phyloP scores from a whole-genome alignment of 2,888 invertebrate genomes.

The Atethmia centrago region DNA sequence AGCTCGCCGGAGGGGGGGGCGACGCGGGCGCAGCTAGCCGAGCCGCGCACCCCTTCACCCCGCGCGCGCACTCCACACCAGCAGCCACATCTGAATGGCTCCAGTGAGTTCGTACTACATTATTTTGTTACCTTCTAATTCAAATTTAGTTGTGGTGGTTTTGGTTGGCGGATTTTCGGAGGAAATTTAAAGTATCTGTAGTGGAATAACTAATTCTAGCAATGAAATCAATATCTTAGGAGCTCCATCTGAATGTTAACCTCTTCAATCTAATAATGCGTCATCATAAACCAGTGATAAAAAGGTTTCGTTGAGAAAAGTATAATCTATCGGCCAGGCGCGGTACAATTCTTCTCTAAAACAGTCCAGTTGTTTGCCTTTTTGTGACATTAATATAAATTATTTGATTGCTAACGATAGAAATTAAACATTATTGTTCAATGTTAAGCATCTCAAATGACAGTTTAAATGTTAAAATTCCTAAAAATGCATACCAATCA shows the following conservation, averaged over 20 bases:
- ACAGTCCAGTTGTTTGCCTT: background rate
- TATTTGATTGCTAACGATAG: background rate
- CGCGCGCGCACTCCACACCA: slow-evolving; percentile 83
- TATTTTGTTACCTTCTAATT: slow-evolving; percentile 47
- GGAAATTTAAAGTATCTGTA: background rate
- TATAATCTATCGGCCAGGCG: too few relatives aligned
- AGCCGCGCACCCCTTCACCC: slow-evolving; percentile 85
- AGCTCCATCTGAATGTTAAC: background rate
- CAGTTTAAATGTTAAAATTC: background rate
- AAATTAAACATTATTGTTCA: background rate
- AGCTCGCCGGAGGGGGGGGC: slow-evolving; percentile 91
- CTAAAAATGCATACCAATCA: background rate
- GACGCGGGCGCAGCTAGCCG: slow-evolving; percentile 86
- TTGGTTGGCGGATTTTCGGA: slow-evolving; percentile 3
- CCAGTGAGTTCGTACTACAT: slow-evolving; percentile 90
- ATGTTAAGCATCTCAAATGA: background rate
- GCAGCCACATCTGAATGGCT: slow-evolving; percentile 88
- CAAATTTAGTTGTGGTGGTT: background rate
- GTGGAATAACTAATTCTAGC: background rate
- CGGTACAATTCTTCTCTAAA: background rate
- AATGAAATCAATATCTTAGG: background rate
- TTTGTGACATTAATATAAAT: background rate
- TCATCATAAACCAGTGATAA: background rate
- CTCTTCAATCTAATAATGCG: background rate
- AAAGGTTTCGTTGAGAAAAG: background rate